Conservation (phyloP, 2,888 invertebrate species). For the Tachina fera region DNA sequence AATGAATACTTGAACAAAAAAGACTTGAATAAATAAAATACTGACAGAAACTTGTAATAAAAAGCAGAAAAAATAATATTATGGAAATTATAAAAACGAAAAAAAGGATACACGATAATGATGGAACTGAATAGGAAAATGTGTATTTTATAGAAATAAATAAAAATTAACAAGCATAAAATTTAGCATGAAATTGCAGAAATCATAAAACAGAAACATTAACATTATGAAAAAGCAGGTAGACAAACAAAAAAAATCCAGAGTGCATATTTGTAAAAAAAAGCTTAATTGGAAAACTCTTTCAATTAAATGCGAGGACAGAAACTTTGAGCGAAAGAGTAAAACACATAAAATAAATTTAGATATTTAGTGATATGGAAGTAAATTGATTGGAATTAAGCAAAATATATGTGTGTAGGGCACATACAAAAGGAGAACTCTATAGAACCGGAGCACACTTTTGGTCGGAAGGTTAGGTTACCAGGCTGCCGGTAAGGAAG, state of each 20-base stretch:
- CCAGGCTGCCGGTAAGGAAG: no score
- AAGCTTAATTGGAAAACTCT: conserved; percentile 63
- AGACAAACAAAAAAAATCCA: background rate
- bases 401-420: background rate
- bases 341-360: conserved; percentile 7
- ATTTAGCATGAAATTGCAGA: conserved; percentile 71
- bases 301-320: conserved; percentile 64
- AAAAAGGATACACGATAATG: conserved; percentile 60
- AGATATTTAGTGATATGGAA: conserved; percentile 7
- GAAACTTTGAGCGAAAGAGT: conserved; percentile 49
- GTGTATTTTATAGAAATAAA: conserved; percentile 50
- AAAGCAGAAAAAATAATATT: conserved; percentile 44
- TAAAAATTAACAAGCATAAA: conserved; percentile 69
- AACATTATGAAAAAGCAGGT: conserved; percentile 21
- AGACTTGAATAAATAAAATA: conserved; percentile 63
- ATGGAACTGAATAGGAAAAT: conserved; percentile 22
- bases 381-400: background rate
- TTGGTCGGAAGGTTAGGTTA: no score
- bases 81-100: conserved; percentile 54
- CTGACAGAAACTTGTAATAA: conserved; percentile 51
- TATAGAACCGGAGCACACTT: background rate
- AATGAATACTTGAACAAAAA: conserved; percentile 78
- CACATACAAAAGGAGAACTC: no score
- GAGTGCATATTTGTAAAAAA: background rate
- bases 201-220: conserved; percentile 38